These are phyloP conservation scores for Microcebus griseorufus DNA, from an alignment of 2,113 vertebrate species.

Conservation along the genomic window DNA sequence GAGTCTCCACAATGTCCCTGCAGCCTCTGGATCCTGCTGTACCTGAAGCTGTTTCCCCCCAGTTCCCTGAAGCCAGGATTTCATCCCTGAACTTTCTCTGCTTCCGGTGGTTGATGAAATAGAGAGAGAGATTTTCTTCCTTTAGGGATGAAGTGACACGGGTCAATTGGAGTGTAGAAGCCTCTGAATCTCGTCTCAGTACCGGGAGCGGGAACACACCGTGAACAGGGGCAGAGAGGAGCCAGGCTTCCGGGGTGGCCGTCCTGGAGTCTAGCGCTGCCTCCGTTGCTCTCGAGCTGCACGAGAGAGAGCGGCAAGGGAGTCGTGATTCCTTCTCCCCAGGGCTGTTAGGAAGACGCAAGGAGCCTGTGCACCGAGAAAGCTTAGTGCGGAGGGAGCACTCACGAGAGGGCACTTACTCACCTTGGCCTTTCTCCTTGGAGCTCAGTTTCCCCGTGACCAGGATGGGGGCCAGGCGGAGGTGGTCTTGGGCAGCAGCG, in stretches of 20 bases:
- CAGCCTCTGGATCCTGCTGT: not conserved
- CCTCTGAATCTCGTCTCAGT: not conserved
- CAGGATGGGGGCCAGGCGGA: not conserved
- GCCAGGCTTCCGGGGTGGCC: not conserved
- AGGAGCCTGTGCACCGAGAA: rapidly evolving
- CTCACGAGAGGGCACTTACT: not conserved
- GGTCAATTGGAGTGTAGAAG: too few relatives aligned
- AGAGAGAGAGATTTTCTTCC: not conserved
- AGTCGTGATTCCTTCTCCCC: rapidly evolving
- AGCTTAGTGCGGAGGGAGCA: not conserved
- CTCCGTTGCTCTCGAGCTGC: not conserved
- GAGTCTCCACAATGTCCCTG: not conserved
- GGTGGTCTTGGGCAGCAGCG: not conserved
- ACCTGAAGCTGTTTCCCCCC: not conserved
- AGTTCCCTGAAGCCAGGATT: not conserved
- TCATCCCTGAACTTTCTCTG: not conserved
- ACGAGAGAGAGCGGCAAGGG: rapidly evolving
- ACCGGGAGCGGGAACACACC: not conserved
- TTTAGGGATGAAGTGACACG: not conserved
- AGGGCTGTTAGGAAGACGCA: not conserved
- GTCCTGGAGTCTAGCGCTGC: not conserved
- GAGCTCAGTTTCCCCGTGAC: not conserved
- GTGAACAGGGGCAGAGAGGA: not conserved
- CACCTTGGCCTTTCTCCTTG: not conserved
- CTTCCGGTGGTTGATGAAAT: not conserved